Conservation (phyloP, 2,888 invertebrate species). For the Sarcophaga caerulescens region DNA sequence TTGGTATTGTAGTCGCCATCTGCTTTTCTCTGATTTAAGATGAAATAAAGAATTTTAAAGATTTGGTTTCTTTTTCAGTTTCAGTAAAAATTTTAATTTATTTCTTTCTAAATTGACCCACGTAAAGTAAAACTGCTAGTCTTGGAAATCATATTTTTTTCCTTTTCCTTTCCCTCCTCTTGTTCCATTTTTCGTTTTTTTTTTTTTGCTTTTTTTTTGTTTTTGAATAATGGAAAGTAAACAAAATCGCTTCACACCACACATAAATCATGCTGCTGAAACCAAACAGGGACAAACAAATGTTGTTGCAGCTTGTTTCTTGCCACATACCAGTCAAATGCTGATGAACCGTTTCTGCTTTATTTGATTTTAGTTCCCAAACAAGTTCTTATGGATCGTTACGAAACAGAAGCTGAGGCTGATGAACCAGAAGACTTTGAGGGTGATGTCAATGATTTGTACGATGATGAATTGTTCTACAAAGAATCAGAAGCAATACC, state of each 20-base stretch:
- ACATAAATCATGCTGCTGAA: slow-evolving; percentile 16
- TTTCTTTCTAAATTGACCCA: too few relatives aligned
- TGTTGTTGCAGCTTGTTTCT: background rate
- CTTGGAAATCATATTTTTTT: too few relatives aligned
- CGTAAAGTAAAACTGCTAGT: too few relatives aligned
- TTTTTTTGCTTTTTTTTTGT: too few relatives aligned
- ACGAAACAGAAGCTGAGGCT: slow-evolving; percentile 89
- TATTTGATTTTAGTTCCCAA: slow-evolving; percentile 86
- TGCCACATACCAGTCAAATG: background rate
- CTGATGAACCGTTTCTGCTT: slow-evolving; percentile 25
- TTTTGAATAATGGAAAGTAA: background rate
- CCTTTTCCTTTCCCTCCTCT: too few relatives aligned
- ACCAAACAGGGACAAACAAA: background rate
- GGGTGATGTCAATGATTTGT: slow-evolving; percentile 82
- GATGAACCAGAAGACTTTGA: slow-evolving; percentile 86
- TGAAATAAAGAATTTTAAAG: too few relatives aligned
- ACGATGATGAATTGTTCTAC: slow-evolving; percentile 83
- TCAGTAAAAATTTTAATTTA: too few relatives aligned
- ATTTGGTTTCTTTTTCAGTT: too few relatives aligned
- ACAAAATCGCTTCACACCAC: slow-evolving; percentile 1
- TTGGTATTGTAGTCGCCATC: too few relatives aligned
- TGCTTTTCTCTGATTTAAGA: too few relatives aligned
- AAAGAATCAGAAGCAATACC: slow-evolving; percentile 83
- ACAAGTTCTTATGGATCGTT: slow-evolving; percentile 91
- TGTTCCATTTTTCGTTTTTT: too few relatives aligned